Percentiles rank a stretch among this genome's conserved stretches.
Evolutionary conservation across 2,888 invertebrate species (phyloP).

Genomic region (Lasiommata megera): DNA sequence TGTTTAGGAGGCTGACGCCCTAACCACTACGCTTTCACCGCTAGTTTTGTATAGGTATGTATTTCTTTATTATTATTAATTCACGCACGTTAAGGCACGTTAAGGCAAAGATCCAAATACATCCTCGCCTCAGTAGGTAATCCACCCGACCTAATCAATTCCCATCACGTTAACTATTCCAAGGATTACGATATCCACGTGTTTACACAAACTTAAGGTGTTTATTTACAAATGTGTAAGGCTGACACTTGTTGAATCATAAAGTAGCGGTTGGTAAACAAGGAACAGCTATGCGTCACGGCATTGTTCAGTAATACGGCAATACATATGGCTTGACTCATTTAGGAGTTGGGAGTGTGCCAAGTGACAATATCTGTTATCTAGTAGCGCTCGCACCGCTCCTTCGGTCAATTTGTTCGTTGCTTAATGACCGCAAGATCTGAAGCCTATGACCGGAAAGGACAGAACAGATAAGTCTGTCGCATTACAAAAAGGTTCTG

Average conservation of each 20-base stretch:
- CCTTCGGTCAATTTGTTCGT: slow-evolving; percentile 13
- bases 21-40: too few relatives aligned
- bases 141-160: slow-evolving; percentile 25
- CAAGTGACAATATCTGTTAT: slow-evolving; percentile 40
- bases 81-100: background rate
- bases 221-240: slow-evolving; percentile 30
- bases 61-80: too few relatives aligned
- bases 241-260: slow-evolving; percentile 50
- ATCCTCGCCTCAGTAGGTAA: slow-evolving; percentile 4
- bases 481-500: too few relatives aligned
- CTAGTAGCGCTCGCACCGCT: slow-evolving; percentile 23
- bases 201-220: slow-evolving; percentile 30
- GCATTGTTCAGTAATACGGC: slow-evolving; percentile 56
- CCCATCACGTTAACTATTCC: slow-evolving; percentile 26
- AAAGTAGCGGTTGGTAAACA: slow-evolving; percentile 52
- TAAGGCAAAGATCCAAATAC: background rate
- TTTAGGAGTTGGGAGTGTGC: slow-evolving; percentile 40
- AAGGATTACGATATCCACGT: slow-evolving; percentile 29
- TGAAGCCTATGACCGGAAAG: background rate
- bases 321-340: slow-evolving; percentile 47
- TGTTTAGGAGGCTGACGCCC: too few relatives aligned
- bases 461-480: background rate
- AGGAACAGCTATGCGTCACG: slow-evolving; percentile 53
- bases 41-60: too few relatives aligned
- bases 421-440: background rate